These are phyloP conservation scores for Pygoscelis adeliae DNA, from an alignment of 2,113 vertebrate genomes.

Conservation along the genomic window DNA sequence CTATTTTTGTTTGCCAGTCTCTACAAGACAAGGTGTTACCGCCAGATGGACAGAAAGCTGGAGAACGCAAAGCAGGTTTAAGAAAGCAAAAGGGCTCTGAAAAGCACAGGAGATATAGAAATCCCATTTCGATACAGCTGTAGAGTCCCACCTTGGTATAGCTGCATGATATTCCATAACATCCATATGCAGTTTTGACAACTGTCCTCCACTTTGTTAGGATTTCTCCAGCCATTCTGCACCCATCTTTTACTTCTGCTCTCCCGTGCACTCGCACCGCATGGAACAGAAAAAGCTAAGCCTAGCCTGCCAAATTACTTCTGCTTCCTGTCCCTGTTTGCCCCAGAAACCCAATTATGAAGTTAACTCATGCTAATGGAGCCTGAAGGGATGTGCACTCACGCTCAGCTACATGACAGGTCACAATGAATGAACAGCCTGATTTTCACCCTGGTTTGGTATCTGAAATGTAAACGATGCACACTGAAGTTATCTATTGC, in stretches of 20 bases:
- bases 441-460: background rate
- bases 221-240: background rate
- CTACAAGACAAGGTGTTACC: background rate
- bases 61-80: background rate
- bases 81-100: background rate
- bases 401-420: background rate
- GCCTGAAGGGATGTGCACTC: background rate
- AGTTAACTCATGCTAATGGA: constrained; percentile 33
- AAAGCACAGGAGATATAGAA: background rate
- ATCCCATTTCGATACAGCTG: background rate
- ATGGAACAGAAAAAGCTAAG: background rate
- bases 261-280: background rate
- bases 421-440: background rate
- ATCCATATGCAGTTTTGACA: background rate
- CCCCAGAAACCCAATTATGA: constrained; percentile 55
- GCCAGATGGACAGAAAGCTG: background rate
- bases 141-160: background rate
- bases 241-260: background rate
- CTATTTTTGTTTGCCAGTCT: background rate
- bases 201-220: background rate
- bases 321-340: constrained; percentile 21
- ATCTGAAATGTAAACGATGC: background rate
- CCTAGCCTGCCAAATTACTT: constrained; percentile 20
- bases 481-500: background rate
- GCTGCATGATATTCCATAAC: background rate